Evolutionary conservation across 92 coral and sea anemone species (phyloP).

Genomic region (Blastomussa wellsi): DNA sequence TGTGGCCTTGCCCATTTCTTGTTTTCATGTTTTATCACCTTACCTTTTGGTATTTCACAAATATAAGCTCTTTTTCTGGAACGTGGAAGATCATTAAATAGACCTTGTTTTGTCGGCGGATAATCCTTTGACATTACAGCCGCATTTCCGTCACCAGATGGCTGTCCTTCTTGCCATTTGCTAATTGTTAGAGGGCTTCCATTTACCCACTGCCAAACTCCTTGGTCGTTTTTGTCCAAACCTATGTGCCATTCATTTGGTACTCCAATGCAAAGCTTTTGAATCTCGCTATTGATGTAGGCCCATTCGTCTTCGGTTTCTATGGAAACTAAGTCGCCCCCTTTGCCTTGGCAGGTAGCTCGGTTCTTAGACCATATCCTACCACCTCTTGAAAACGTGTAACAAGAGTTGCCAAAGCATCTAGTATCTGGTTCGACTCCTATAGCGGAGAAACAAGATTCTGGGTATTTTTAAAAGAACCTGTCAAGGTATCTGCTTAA

Average conservation of each 20-base stretch:
- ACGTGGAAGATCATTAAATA: slow-evolving; percentile 43
- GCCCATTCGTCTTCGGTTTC: neutral
- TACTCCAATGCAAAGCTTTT: neutral
- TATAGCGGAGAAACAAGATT: too few species aligned
- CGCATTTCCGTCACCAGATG: slow-evolving; percentile 51
- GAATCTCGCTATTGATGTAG: neutral
- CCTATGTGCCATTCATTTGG: slow-evolving; percentile 18
- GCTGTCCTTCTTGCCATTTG: slow-evolving; percentile 53
- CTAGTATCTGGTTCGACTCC: too few species aligned
- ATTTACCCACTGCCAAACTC: slow-evolving; percentile 49
- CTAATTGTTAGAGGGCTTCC: slow-evolving; percentile 47
- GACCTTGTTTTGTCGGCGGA: slow-evolving; percentile 43
- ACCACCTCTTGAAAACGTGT: too few species aligned
- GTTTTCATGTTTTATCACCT: neutral
- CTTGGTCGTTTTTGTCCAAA: slow-evolving; percentile 1
- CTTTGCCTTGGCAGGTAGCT: too few species aligned
- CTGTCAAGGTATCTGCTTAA: too few species aligned
- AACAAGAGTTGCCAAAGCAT: too few species aligned
- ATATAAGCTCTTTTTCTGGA: slow-evolving; percentile 27
- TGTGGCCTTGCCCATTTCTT: too few species aligned
- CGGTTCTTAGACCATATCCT: too few species aligned
- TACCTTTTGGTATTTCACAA: slow-evolving; percentile 42
- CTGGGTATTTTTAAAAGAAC: too few species aligned
- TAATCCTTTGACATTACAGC: slow-evolving; percentile 48
- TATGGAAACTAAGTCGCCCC: too few species aligned